Evolutionary conservation across 2,113 vertebrate genomes (phyloP).

Genomic region (Setophaga coronata): DNA sequence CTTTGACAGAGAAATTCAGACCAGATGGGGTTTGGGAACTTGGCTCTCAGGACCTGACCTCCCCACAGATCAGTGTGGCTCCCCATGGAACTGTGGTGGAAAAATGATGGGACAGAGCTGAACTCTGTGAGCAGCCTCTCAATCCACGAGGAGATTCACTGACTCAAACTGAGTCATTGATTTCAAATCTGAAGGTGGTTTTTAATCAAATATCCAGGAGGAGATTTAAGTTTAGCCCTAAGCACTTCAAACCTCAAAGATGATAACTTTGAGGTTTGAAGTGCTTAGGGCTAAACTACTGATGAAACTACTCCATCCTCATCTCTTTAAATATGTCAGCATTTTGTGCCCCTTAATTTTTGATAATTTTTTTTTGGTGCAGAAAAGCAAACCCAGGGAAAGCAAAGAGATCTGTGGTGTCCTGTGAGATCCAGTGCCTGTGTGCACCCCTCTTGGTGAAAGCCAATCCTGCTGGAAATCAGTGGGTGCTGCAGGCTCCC

Average conservation of each 20-base stretch:
- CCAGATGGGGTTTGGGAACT: accelerated
- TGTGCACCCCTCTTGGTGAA: not conserved
- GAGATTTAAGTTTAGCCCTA: accelerated
- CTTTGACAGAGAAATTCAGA: not conserved
- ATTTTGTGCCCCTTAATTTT: not conserved
- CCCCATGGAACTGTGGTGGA: not conserved
- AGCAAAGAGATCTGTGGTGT: not conserved
- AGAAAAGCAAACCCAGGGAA: not conserved
- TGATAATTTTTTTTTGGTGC: not conserved
- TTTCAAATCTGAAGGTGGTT: accelerated
- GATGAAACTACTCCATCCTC: not conserved
- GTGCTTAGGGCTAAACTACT: too few species aligned
- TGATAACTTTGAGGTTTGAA: too few species aligned
- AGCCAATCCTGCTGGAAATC: not conserved
- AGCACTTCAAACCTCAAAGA: not conserved
- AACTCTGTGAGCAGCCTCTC: not conserved
- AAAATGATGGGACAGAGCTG: accelerated
- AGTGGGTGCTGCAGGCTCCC: not conserved
- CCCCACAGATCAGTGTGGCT: accelerated
- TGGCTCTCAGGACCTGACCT: accelerated
- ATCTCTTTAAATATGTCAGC: not conserved
- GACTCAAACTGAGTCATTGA: not conserved
- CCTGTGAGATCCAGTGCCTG: not conserved
- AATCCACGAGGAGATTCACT: not conserved
- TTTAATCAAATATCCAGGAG: not conserved